These are phyloP conservation scores for Apteryx mantelli DNA, from an alignment of 2,113 vertebrate genomes.

Conservation along the genomic window DNA sequence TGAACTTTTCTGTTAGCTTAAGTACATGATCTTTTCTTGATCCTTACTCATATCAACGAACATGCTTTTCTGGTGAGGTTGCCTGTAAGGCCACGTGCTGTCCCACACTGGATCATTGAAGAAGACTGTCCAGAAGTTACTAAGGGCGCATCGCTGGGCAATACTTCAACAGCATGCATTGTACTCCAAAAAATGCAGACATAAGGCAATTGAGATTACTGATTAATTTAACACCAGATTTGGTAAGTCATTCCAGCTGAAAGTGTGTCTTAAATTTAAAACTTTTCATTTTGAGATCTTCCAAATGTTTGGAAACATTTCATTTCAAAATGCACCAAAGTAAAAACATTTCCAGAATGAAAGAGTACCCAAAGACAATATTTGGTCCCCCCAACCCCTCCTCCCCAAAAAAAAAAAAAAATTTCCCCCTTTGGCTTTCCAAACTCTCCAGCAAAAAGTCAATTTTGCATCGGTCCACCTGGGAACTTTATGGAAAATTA, in stretches of 20 bases:
- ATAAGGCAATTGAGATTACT: neutral
- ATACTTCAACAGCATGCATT: neutral
- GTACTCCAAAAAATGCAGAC: neutral
- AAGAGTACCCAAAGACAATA: neutral
- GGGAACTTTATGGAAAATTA: neutral
- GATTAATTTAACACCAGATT: neutral
- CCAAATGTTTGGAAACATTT: neutral
- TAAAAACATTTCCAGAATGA: neutral
- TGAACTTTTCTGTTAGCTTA: neutral
- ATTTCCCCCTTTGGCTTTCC: neutral
- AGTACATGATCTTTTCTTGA: neutral
- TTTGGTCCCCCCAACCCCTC: neutral
- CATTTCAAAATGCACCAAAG: neutral
- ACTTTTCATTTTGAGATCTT: neutral
- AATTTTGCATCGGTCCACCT: neutral
- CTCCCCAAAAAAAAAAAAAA: neutral
- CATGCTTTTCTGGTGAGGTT: neutral
- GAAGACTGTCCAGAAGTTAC: neutral
- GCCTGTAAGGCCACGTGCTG: accelerated
- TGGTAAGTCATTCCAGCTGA: neutral
- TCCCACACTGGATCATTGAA: neutral
- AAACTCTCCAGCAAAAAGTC: neutral
- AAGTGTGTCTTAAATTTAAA: neutral
- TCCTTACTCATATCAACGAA: neutral
- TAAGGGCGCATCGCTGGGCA: neutral